phyloP scores from a whole-genome alignment of 2,797 vertebrate species.

The Mastacembelus armatus region DNA sequence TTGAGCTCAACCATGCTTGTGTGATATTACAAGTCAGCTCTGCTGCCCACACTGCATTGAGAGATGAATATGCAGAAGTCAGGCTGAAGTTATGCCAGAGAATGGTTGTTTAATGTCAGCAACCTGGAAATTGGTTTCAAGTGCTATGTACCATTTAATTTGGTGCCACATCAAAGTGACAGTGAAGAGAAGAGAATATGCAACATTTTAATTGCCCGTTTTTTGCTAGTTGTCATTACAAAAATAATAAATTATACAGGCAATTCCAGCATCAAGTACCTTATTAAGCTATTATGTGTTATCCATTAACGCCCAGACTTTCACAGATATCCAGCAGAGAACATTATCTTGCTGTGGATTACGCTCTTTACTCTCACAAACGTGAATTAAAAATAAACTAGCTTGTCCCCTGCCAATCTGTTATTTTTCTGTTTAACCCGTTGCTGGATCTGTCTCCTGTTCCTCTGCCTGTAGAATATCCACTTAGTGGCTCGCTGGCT shows the following conservation, averaged over 20 bases:
- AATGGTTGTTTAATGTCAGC: constrained; percentile 47
- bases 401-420: neutral
- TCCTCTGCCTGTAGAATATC: constrained; percentile 86
- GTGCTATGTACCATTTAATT: constrained; percentile 72
- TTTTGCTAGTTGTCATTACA: constrained; percentile 56
- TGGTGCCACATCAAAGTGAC: constrained; percentile 72
- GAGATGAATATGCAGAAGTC: constrained; percentile 70
- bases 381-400: constrained; percentile 19
- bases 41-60: neutral
- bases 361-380: neutral
- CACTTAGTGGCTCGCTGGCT: constrained; percentile 95
- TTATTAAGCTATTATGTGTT: constrained; percentile 47
- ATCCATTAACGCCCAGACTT: constrained; percentile 45
- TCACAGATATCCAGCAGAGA: constrained; percentile 40
- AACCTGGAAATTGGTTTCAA: constrained; percentile 56
- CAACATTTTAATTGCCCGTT: constrained; percentile 65
- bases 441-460: neutral
- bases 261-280: constrained; percentile 36
- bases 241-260: constrained; percentile 42
- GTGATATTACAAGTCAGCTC: constrained; percentile 64
- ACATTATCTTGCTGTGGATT: constrained; percentile 29
- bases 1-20: constrained; percentile 73
- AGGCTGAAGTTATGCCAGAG: constrained; percentile 30
- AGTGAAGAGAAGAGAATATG: constrained; percentile 42
- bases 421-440: constrained; percentile 1